phyloP scores from a whole-genome alignment of 2,888 invertebrate species.

The Zaprionus obscuricornis region DNA sequence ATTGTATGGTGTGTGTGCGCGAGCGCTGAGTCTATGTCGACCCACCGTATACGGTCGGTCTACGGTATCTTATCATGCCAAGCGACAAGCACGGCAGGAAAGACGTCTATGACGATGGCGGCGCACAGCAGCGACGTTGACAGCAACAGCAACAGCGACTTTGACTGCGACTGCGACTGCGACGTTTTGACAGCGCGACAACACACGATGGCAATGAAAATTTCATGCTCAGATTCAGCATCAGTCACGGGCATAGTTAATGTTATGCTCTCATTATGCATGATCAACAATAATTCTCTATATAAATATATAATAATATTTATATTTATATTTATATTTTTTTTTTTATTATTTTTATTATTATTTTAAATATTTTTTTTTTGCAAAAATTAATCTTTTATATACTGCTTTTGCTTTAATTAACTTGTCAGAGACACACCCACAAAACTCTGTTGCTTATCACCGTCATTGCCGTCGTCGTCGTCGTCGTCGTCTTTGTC shows the following conservation, averaged over 20 bases:
- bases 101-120: slow-evolving; percentile 9
- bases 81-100: slow-evolving; percentile 4
- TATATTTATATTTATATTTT: too few species aligned
- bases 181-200: too few species aligned
- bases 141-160: neutral
- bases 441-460: slow-evolving; percentile 46
- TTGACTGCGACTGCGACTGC: neutral
- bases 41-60: slow-evolving; percentile 30
- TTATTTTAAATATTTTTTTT: too few species aligned
- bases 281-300: slow-evolving; percentile 14
- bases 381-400: too few species aligned
- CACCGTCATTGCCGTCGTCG: slow-evolving; percentile 7
- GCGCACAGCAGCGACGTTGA: too few species aligned
- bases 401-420: too few species aligned
- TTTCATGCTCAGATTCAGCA: slow-evolving; percentile 26
- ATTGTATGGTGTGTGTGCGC: neutral
- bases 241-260: slow-evolving; percentile 33
- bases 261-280: slow-evolving; percentile 4
- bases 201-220: slow-evolving; percentile 12
- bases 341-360: too few species aligned
- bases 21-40: too few species aligned
- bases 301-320: slow-evolving; percentile 3
- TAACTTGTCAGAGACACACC: slow-evolving; percentile 48
- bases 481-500: too few species aligned
- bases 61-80: slow-evolving; percentile 59